A percentile compares a stretch with the other conserved stretches of the same genome.
These are phyloP conservation scores for Callopanchax toddi DNA, from an alignment of 2,113 vertebrate species.

Conservation along the genomic window DNA sequence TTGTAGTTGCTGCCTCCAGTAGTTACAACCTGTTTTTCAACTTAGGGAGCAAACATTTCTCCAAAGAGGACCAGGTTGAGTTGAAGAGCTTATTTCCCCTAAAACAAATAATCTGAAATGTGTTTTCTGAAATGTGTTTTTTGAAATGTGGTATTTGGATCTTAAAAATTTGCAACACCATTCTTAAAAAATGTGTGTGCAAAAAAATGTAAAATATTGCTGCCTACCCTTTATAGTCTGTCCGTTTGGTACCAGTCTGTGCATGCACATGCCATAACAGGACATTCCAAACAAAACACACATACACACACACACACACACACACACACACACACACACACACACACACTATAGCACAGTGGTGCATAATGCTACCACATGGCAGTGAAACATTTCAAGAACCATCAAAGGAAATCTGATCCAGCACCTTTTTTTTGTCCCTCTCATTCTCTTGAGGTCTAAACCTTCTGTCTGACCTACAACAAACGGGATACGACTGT, in stretches of 20 bases:
- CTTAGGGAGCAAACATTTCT: no score
- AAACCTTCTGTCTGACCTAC: slow-evolving; percentile 26
- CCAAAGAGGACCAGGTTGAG: no score
- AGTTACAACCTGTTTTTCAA: no score
- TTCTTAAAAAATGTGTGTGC: background rate
- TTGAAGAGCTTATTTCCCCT: no score
- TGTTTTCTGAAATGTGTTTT: no score
- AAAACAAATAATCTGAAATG: no score
- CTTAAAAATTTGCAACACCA: slow-evolving; percentile 9
- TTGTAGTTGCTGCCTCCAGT: no score
- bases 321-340: slow-evolving; percentile 54
- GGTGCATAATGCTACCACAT: slow-evolving; percentile 67
- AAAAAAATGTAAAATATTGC: slow-evolving; percentile 14
- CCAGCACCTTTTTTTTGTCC: slow-evolving; percentile 15
- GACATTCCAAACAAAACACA: slow-evolving; percentile 68
- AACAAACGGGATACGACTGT: slow-evolving; percentile 32
- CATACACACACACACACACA: slow-evolving; percentile 37
- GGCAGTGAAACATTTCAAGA: slow-evolving; percentile 51
- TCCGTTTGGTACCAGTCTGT: slow-evolving; percentile 64
- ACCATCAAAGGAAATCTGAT: slow-evolving; percentile 62
- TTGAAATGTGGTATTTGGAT: background rate
- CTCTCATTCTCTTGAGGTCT: slow-evolving; percentile 21
- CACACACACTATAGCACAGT: slow-evolving; percentile 48
- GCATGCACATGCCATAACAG: slow-evolving; percentile 72
- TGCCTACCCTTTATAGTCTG: slow-evolving; percentile 42